Evolutionary conservation across 2,113 vertebrate species (phyloP), one percentile per base, ranked within the genome.

Genomic region (Pogona vitticeps): DNA sequence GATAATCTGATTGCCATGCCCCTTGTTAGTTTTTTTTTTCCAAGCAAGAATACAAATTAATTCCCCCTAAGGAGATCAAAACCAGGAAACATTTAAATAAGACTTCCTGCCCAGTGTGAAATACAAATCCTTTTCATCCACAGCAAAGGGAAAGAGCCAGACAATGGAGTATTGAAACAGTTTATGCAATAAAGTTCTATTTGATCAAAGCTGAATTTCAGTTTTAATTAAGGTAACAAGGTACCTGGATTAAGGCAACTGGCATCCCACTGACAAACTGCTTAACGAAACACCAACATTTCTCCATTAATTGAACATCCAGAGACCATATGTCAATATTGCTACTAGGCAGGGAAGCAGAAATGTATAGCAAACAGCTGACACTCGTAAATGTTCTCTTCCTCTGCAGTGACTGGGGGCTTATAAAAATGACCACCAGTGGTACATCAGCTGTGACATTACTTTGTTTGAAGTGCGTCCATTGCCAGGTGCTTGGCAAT

Each of bases 191-290:
- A 82, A 84, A 93, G 76, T 88, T 92, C 84, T 84, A 91, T 73
- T 82, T 93, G 92, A 94, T 94, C 93, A 94, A 95, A 95, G 93
- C 82, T 83, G 91, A 90, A 92, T 95, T 94, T 88, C 82, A n/a
- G 75, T 92, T 95, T 93, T 94, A 95, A 94, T 95, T 95, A 95
- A 91, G 88, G 92, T 95, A 94, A 95, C 91, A 91, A 94, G 91
- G 93, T 88, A 91, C 85, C 80, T 93, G 92, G 92, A 93, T 94
- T 94, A 94, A 93, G 90, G 75, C 92, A 94, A 70, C 88, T 88
- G 40, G 92, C 88, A 91, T 92, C 90, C 89, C 67, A 92, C 87
- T 70, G 82, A 72, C 78, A 83, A 91, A 84, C 40, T 84, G 67
- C 82, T 92, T 88, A 86, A 88, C 91, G 88, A 91, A 93, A 89